phyloP scores from a whole-genome alignment of 2,797 vertebrate genomes.

The Tarsius wallacei region DNA sequence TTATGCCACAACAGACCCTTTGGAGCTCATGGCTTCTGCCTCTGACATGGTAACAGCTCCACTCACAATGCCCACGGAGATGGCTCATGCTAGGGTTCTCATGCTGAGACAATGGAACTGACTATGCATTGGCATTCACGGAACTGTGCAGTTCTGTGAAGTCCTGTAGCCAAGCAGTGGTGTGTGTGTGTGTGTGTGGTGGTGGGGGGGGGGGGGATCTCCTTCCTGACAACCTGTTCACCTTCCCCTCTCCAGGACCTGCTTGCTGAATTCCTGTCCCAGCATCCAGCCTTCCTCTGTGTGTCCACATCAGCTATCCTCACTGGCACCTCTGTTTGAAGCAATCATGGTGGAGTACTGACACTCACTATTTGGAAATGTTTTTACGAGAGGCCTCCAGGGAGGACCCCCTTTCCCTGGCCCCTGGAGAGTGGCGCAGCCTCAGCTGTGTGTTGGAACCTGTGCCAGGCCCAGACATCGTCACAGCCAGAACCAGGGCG shows the following conservation, averaged over 20 bases:
- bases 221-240: neutral
- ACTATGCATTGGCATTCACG: neutral
- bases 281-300: neutral
- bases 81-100: neutral
- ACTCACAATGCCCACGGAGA: constrained; percentile 65
- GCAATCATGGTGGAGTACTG: neutral
- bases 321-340: neutral
- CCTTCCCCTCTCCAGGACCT: neutral
- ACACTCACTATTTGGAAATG: neutral
- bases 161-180: neutral
- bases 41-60: constrained; percentile 54
- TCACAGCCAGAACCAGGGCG: neutral
- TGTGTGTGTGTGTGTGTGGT: no score
- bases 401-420: neutral
- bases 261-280: neutral
- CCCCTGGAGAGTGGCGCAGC: neutral
- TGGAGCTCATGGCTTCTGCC: constrained; percentile 36
- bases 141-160: neutral
- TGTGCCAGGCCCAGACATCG: neutral
- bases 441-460: neutral
- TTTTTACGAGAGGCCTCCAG: neutral
- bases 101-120: constrained; percentile 64
- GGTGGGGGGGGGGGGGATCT: neutral
- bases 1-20: constrained; percentile 41
- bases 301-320: neutral